Base-by-base conservation (phyloP, 2,797 vertebrate genomes). In the Gouania willdenowi region DNA sequence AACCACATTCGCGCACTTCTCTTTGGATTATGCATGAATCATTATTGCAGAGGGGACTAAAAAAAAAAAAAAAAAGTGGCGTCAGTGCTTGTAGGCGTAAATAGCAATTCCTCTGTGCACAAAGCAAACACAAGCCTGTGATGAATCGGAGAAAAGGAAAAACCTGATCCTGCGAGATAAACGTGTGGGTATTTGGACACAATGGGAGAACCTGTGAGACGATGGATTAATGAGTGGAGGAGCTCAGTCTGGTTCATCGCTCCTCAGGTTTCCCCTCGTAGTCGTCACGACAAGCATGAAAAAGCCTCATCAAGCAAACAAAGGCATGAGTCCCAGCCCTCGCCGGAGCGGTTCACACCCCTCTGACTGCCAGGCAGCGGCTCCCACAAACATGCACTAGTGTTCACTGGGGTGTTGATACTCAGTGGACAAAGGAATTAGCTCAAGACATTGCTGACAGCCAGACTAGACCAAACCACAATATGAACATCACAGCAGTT, bases 301-400 rank as follows among this genome's bases (percentile, higher is more conserved):
- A 80, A 81, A 80, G 66, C 76, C 55, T 61, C 33, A 56, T 61
- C 62, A 46, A 44, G 71, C 66, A 78, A 81, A 89, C 88, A 89
- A 89, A 89, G 86, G 56, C 78, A n/a, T n/a, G n/a, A n/a, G 36
- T 60, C 63, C 39, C 42, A 59, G 41, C 70, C 56, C 41, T 56
- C 42, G 31, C 59, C 8, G 41, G 38, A 18, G 47, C 61, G 3
- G 75, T 52, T 74, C 82, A 81, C 81, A 78, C 82, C 79, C 79
- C 71, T 74, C 43, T 12, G 30, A 36, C 66, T 36, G 51, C 54
- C 68, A 37, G 58, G 63, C 58, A 8, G 14, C 63, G 34, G 48
- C 61, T 36, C 48, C 57, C 2, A 42, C 18, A 72, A 43, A 75
- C 69, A 23, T 46, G 56, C 64, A 49, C 58, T 45, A n/a, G n/a